phyloP scores from a whole-genome alignment of 2,113 vertebrate genomes.

The Odontesthes bonariensis region DNA sequence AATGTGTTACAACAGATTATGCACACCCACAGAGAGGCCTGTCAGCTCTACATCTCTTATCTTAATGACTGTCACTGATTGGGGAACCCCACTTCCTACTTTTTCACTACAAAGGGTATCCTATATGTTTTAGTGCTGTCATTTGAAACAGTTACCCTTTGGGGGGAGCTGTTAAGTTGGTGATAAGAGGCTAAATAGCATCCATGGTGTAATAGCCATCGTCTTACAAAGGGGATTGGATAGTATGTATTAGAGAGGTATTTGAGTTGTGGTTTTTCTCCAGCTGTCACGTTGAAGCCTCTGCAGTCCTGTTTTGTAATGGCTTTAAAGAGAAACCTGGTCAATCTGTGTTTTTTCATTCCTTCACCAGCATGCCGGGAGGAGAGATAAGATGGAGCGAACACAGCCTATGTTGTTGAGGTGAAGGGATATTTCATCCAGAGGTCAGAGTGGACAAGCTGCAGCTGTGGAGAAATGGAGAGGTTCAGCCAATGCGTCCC shows the following conservation, averaged over 20 bases:
- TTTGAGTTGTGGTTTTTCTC: constrained; percentile 30
- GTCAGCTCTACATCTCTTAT: constrained; percentile 28
- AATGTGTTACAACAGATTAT: constrained; percentile 23
- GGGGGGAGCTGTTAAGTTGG: constrained; percentile 50
- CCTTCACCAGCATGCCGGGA: constrained; percentile 50
- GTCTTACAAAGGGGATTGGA: constrained; percentile 29
- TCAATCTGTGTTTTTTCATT: constrained; percentile 45
- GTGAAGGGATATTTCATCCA: constrained; percentile 60
- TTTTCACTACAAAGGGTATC: constrained; percentile 52
- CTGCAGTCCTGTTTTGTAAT: constrained; percentile 41
- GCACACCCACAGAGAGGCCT: constrained; percentile 28
- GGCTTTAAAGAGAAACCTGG: constrained; percentile 28
- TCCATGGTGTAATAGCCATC: neutral
- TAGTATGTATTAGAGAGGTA: constrained; percentile 16
- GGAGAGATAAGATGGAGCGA: constrained; percentile 61
- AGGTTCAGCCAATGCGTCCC: constrained; percentile 8
- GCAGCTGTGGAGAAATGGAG: constrained; percentile 62
- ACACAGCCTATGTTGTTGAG: constrained; percentile 22
- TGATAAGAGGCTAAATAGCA: constrained; percentile 63
- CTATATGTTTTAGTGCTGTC: constrained; percentile 36
- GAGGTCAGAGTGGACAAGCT: constrained; percentile 59
- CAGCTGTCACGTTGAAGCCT: constrained; percentile 47
- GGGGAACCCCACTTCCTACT: constrained; percentile 42
- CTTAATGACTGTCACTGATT: constrained; percentile 33
- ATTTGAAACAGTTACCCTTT: constrained; percentile 25